Evolutionary conservation across 2,797 vertebrate species (phyloP).

Genomic region (Neosalanx taihuensis): DNA sequence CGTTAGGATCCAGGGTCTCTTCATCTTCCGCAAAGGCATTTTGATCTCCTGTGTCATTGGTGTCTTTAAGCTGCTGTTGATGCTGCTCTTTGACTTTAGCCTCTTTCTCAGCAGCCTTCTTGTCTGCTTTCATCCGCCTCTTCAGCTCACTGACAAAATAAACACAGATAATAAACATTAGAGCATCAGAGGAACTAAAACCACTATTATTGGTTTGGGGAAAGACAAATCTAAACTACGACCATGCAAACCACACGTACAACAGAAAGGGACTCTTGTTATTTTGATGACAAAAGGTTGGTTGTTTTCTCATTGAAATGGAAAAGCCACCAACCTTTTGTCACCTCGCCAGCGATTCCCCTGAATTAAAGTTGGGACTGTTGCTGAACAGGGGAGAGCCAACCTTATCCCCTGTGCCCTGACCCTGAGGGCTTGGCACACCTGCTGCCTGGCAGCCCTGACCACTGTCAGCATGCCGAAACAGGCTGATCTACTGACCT

Average conservation of each 20-base stretch:
- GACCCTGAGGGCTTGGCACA: constrained; percentile 73
- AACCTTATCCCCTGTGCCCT: constrained; percentile 78
- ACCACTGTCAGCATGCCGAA: constrained; percentile 79
- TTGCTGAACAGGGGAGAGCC: constrained; percentile 65
- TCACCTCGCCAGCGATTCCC: constrained; percentile 81
- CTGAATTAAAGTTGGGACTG: constrained; percentile 70
- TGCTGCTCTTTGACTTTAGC: constrained; percentile 72
- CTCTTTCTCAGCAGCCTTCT: constrained; percentile 90
- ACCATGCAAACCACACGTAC: constrained; percentile 1
- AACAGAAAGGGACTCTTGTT: constrained; percentile 14
- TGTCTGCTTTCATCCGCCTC: constrained; percentile 92
- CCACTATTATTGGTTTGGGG: background rate
- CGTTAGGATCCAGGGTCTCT: constrained; percentile 91
- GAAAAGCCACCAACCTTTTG: constrained; percentile 91
- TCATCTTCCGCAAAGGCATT: constrained; percentile 73
- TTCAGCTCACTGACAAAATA: constrained; percentile 84
- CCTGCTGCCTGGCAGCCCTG: constrained; percentile 79
- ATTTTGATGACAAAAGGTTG: constrained; percentile 76
- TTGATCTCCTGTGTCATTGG: constrained; percentile 68
- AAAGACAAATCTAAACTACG: constrained; percentile 1
- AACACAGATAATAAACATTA: constrained; percentile 3
- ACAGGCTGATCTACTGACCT: constrained; percentile 55
- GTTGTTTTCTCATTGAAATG: constrained; percentile 71
- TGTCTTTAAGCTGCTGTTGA: constrained; percentile 72
- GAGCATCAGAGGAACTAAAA: background rate